Evolutionary conservation across 1,140 invertebrate genomes (phyloP).

Genomic region (Andricus grossulariae): DNA sequence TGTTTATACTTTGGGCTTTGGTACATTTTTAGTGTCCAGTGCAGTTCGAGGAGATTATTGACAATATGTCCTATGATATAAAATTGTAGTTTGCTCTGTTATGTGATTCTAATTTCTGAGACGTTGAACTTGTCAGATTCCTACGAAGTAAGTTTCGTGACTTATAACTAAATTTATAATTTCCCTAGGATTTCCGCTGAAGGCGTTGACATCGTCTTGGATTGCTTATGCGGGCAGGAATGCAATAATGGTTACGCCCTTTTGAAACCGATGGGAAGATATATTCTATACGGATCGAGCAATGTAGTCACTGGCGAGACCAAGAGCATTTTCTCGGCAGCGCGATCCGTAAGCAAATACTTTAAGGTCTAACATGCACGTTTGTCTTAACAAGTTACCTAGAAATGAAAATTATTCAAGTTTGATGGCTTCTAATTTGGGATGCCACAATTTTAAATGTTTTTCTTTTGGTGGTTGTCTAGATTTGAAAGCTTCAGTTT

Average conservation of each 20-base stretch:
- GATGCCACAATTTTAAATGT: too few relatives aligned
- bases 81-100: too few relatives aligned
- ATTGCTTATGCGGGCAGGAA: slow-evolving; percentile 92
- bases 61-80: too few relatives aligned
- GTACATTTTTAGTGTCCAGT: too few relatives aligned
- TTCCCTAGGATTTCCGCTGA: slow-evolving; percentile 81
- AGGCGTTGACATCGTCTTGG: slow-evolving; percentile 91
- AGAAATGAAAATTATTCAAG: too few relatives aligned
- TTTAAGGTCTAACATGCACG: slow-evolving; percentile 34
- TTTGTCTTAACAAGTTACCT: slow-evolving; percentile 32
- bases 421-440: too few relatives aligned
- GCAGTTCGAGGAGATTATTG: too few relatives aligned
- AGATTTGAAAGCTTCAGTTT: too few relatives aligned
- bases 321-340: slow-evolving; percentile 91
- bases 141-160: background rate
- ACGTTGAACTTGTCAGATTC: too few relatives aligned
- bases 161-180: slow-evolving; percentile 31
- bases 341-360: slow-evolving; percentile 84
- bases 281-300: slow-evolving; percentile 90
- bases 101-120: too few relatives aligned
- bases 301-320: slow-evolving; percentile 92
- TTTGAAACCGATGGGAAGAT: slow-evolving; percentile 92
- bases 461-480: too few relatives aligned
- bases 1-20: too few relatives aligned
- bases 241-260: slow-evolving; percentile 89